Evolutionary conservation across 2,113 vertebrate species (phyloP), one percentile per base, ranked within the genome.

Genomic region (Perca flavescens): DNA sequence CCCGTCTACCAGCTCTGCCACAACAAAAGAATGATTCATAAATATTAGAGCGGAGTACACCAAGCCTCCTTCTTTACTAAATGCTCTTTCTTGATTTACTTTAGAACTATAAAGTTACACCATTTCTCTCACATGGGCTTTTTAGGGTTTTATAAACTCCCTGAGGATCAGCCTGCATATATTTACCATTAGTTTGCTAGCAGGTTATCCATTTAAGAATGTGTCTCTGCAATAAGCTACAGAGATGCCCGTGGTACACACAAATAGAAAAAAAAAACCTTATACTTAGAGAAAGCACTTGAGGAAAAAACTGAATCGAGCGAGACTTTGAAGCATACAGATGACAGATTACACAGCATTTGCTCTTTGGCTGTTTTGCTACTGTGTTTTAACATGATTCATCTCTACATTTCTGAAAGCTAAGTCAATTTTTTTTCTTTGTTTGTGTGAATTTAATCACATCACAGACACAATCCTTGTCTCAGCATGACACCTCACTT

Each of bases 11-110:
- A 82, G 69, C 82, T 81, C 80, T 82, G 73, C 77, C 86, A 91
- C 92, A 95, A 94, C 94, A 94, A 95, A 95, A 91, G 86, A 71
- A 46, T 21, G 63, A 91, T 93, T 94, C 92, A 94, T 94, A 90
- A 93, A 93, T 94, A 94, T 94, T 92, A 91, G 61, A 93, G 81
- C 46, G 52, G 63, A 80, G 77, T 57, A 77, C 82, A 90, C 73
- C 81, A 76, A 76, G 65, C 69, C 52, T 78, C 77, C 77, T 56
- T 47, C 82, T 70, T 74, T 67, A 79, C 82, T 82, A 86, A 73
- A 70, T 70, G 63, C 68, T 87, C 63, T 74, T 58, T 53, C 52
- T 84, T 88, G 84, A 86, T 89, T 88, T 86, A 80, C 89, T 49
- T 66, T 71, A 68, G 63, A 77, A 49, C 62, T 80, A 46, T 49